phyloP scores from a whole-genome alignment of 1,140 invertebrate genomes.

The Melanaphis sacchari region DNA sequence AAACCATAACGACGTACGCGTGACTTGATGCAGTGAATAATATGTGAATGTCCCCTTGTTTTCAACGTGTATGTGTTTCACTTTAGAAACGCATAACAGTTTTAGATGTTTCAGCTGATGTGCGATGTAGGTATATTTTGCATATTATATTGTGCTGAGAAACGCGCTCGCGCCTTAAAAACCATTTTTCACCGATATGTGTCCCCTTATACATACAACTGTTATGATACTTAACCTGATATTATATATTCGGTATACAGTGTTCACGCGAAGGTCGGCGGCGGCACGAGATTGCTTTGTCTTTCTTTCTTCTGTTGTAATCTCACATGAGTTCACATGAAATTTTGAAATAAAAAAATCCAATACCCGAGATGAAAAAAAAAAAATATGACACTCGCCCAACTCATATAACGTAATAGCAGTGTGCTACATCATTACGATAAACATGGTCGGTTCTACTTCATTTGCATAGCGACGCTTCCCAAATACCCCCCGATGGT shows the following conservation, averaged over 20 bases:
- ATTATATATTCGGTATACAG: not conserved
- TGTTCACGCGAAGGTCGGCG: slow-evolving; percentile 1
- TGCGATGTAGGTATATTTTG: not conserved
- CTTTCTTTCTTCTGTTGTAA: not conserved
- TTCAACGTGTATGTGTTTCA: not conserved
- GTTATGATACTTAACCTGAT: not conserved
- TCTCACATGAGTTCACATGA: slow-evolving; percentile 24
- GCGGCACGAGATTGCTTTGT: slow-evolving; percentile 15
- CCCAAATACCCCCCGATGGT: slow-evolving; percentile 45
- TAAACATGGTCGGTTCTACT: not conserved
- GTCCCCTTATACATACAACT: not conserved
- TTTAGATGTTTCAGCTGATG: not conserved
- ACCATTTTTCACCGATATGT: not conserved
- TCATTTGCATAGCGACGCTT: slow-evolving; percentile 49
- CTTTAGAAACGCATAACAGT: not conserved
- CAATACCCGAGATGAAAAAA: not conserved
- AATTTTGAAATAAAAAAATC: slow-evolving; percentile 35
- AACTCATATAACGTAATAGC: not conserved
- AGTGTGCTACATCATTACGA: slow-evolving; percentile 1
- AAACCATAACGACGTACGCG: not conserved
- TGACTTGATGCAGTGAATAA: not conserved
- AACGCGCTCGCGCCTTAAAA: not conserved
- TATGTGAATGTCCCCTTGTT: not conserved
- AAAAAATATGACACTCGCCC: slow-evolving; percentile 45
- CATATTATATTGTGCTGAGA: not conserved